Base-by-base conservation (phyloP, 2,888 invertebrate species). In the Hemaris fuciformis region DNA sequence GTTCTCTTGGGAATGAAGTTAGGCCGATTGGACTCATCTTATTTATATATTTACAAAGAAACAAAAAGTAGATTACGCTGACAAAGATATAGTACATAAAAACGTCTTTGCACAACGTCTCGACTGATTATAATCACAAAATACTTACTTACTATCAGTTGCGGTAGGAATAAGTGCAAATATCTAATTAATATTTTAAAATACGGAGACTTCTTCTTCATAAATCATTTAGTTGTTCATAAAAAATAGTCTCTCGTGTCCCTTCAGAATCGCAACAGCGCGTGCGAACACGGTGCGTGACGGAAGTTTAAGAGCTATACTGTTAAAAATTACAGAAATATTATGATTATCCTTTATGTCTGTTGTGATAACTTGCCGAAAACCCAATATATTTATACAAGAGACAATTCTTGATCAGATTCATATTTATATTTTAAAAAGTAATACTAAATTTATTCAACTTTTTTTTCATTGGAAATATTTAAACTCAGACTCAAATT, bases 221-320 rank as follows among this genome's bases (percentile, higher is more conserved):
- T 92, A 91, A 91, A 91, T 90, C 91, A 91, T 88, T 87, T 81
- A 87, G 87, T 85, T 88, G 91, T 91, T 91, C 91, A 91, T 90
- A 91, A 91, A 91, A 91, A 89, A 85, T 31, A 20, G 53, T 83
- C 81, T 85, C 84, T 79, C 75, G 78, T 83, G 73, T 79, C 75
- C 76, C 82, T 82, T 77, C 25, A 60, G 27, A 60, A 38, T 38
- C 34, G 60, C 41, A 48, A 15, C 48, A 48, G 71, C 67, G 71
- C 63, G 66, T 65, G 68, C 66, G 64, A 64, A 64, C 65, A 58
- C 68, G 65, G 69, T 53, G 20, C 48, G 38, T 27, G 25, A 18
- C 48, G 46, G 15, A 53, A 60, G 13, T 27, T 25, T 27, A 25
- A 13, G 60, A 60, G 41, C 45, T 27, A 27, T 53, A 53, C 38